Percentiles rank a stretch among this genome's conserved stretches.
Conservation (phyloP, 2,113 vertebrate genomes). For the Columba livia region DNA sequence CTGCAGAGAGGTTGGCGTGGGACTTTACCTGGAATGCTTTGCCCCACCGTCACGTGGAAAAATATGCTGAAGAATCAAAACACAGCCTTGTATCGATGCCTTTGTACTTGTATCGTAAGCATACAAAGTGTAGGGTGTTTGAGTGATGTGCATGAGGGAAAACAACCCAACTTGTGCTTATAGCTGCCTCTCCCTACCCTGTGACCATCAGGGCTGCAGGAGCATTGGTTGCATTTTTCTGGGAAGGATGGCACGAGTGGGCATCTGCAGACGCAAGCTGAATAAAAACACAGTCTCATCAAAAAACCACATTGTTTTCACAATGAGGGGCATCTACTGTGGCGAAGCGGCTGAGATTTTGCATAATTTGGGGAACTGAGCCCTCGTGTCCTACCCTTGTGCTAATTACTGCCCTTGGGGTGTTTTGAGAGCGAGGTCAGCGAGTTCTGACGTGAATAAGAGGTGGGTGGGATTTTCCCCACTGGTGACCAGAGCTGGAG, state of each 20-base stretch:
- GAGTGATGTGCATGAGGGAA: background rate
- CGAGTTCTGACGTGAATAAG: background rate
- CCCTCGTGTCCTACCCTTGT: background rate
- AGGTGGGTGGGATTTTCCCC: background rate
- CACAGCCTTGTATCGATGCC: background rate
- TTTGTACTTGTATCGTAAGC: background rate
- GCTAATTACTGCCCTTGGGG: slow-evolving; percentile 9
- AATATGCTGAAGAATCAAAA: background rate
- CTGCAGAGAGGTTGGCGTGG: background rate
- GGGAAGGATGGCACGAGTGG: background rate
- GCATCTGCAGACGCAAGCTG: background rate
- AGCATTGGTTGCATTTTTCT: background rate
- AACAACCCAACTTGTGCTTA: background rate
- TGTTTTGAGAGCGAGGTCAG: slow-evolving; percentile 5
- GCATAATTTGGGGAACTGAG: slow-evolving; percentile 51
- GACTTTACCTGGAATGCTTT: background rate
- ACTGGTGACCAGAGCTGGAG: background rate
- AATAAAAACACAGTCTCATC: background rate
- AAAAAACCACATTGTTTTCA: background rate
- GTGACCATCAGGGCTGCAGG: fast-evolving
- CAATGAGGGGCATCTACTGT: background rate
- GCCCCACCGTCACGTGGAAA: background rate
- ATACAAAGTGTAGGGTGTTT: background rate
- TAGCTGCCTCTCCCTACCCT: background rate
- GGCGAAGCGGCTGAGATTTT: background rate